Base-by-base conservation (phyloP, 2,888 invertebrate genomes). In the Vandiemenella viatica region DNA sequence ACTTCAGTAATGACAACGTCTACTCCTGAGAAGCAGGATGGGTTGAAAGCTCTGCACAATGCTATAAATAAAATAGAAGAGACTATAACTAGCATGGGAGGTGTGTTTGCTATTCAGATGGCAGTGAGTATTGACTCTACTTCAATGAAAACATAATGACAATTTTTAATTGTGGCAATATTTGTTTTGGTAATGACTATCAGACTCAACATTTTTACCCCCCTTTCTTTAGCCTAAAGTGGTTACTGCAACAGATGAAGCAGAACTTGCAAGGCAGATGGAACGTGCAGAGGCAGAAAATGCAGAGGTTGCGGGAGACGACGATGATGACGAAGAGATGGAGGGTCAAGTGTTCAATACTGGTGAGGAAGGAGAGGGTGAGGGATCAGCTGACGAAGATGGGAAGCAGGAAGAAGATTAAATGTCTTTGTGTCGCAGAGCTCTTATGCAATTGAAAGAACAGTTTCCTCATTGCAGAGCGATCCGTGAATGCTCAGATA, bases 161-260 rank as follows among this genome's bases (percentile, higher is more conserved):
- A n/a, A n/a, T n/a, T n/a, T n/a, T n/a, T n/a, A n/a, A n/a, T n/a
- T n/a, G n/a, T n/a, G n/a, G n/a, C n/a, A n/a, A n/a, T n/a, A n/a
- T n/a, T n/a, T n/a, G n/a, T n/a, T n/a, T n/a, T n/a, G n/a, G n/a
- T n/a, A n/a, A n/a, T n/a, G n/a, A n/a, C n/a, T n/a, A n/a, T n/a
- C n/a, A n/a, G n/a, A n/a, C n/a, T n/a, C n/a, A n/a, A n/a, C n/a
- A n/a, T n/a, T n/a, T n/a, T n/a, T n/a, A n/a, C n/a, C n/a, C n/a
- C n/a, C 32, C 32, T 50, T 50, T 50, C 62, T 64, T 1, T 64
- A 88, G 83, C 95, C 96, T 41, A 93, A 96, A 72, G 93, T 98
- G 55, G 96, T 98, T 21, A 97, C 98, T 1, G 97, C 97, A 48
- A 83, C 90, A 16, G 98, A 99, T 67, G 98, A 98, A 68, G 91